phyloP scores from a whole-genome alignment of 2,113 vertebrate species.

The Pseudorhombus dupliciocellatus region DNA sequence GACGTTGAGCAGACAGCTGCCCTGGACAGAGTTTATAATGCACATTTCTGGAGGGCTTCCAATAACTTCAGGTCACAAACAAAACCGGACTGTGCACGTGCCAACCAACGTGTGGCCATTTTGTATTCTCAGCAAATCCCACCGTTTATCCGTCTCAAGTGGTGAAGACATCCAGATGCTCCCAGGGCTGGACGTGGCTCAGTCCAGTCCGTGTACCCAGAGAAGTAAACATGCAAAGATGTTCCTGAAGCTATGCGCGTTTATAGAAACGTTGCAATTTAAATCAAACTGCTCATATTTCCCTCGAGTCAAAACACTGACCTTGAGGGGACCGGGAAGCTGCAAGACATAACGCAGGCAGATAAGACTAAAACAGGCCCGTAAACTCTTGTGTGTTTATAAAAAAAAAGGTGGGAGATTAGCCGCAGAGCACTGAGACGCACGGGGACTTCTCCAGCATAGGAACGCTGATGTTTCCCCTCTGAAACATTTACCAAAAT shows the following conservation, averaged over 20 bases:
- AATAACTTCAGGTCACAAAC: conserved; percentile 58
- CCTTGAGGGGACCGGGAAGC: conserved; percentile 55
- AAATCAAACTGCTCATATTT: conserved; percentile 67
- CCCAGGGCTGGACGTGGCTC: conserved; percentile 37
- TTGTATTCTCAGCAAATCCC: conserved; percentile 35
- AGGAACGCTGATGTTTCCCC: conserved; percentile 22
- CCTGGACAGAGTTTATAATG: conserved; percentile 54
- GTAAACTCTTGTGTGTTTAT: conserved; percentile 40
- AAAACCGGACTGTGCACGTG: conserved; percentile 30
- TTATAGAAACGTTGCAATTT: conserved; percentile 36
- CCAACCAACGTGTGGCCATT: conserved; percentile 34
- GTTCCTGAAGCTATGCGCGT: conserved; percentile 46
- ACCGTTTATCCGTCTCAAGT: conserved; percentile 18
- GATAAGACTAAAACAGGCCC: conserved; percentile 52
- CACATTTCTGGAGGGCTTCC: conserved; percentile 45
- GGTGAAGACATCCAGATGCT: conserved; percentile 67
- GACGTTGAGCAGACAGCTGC: conserved; percentile 55
- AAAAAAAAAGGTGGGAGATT: conserved; percentile 51
- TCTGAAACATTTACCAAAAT: not conserved
- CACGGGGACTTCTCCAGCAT: conserved; percentile 6
- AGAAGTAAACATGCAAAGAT: conserved; percentile 62
- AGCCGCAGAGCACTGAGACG: conserved; percentile 9
- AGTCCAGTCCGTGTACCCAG: conserved; percentile 40
- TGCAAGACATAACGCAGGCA: conserved; percentile 55
- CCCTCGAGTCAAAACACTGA: conserved; percentile 66